Percentiles rank a stretch among this genome's conserved stretches.
phyloP scores from a whole-genome alignment of 2,113 vertebrate species.

The Sapayoa aenigma region DNA sequence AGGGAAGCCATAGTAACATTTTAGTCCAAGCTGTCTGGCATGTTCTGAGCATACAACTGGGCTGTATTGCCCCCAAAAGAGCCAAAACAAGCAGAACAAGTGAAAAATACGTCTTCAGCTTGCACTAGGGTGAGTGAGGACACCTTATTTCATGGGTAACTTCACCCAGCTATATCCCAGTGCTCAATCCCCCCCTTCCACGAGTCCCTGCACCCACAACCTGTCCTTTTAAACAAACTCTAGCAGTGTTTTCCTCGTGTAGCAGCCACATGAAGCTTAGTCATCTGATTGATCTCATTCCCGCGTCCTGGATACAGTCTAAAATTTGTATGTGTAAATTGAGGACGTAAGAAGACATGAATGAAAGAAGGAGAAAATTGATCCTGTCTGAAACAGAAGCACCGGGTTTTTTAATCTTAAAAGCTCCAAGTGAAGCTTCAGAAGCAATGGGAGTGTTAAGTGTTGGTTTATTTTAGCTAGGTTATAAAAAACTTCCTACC shows the following conservation, averaged over 20 bases:
- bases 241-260: not conserved
- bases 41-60: not conserved
- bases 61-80: not conserved
- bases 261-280: conserved; percentile 15
- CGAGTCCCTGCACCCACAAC: not conserved
- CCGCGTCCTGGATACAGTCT: conserved; percentile 16
- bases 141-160: not conserved
- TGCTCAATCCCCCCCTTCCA: not conserved
- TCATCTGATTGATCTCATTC: conserved; percentile 36
- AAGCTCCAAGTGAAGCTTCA: not conserved
- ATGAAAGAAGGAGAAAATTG: not conserved
- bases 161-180: not conserved
- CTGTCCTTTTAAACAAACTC: not conserved
- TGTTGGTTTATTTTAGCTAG: conserved; percentile 1
- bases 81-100: not conserved
- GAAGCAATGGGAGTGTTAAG: not conserved
- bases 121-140: not conserved
- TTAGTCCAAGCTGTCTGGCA: not conserved
- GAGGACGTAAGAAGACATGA: not conserved
- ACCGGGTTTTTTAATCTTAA: not conserved
- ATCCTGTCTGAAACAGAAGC: not conserved
- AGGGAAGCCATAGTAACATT: not conserved
- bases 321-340: not conserved
- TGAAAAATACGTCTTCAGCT: not conserved
- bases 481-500: not conserved